Evolutionary conservation across 2,797 vertebrate species (phyloP), one percentile per base, ranked within the genome.

Genomic region (Muscicapa striata): DNA sequence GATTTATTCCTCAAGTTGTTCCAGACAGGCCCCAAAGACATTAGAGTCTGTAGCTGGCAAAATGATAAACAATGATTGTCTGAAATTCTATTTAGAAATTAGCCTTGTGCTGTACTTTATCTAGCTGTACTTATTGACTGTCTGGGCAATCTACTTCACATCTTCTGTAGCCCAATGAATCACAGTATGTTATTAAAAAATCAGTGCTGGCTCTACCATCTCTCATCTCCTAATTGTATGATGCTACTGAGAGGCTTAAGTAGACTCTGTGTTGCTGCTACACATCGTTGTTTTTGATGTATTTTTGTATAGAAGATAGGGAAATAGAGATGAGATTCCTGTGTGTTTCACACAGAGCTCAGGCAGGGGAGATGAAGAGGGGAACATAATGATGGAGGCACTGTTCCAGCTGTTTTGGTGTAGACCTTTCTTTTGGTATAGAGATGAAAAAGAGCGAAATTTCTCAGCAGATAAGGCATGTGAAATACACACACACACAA

Each of bases 1-100:
- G 81, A 87, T 64, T 83, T 54, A 93, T 95, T 62, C 22, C 58
- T 89, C 2, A 14, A 86, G 75, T 89, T 84, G 38, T 85, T 88
- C 61, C 84, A 94, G 93, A 80, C 51, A 89, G 67, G 41, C 72
- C 64, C 70, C 57, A 83, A 95, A 93, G 93, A 91, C 9, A 93
- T 85, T 92, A 77, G 57, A 89, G 67, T 67, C 89, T 68, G 57
- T 87, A 91, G 81, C 84, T 95, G 94, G 93, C 81, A 94, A 95
- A 89, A 95, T 87, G 68, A 96, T 91, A 58, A 84, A 92, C 41
- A 76, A 15, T 68, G 84, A 89, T 92, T 89, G 59, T 68, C 85
- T 95, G 57, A 89, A 95, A 94, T 93, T 90, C 78, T 92, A 80
- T 95, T 95, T 93, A 83, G 72, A 91, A 95, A 95, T 95, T 89